A percentile compares a stretch with the other conserved stretches of the same genome.
Conservation (phyloP, 2,888 invertebrate genomes). For the Cactoblastis cactorum region DNA sequence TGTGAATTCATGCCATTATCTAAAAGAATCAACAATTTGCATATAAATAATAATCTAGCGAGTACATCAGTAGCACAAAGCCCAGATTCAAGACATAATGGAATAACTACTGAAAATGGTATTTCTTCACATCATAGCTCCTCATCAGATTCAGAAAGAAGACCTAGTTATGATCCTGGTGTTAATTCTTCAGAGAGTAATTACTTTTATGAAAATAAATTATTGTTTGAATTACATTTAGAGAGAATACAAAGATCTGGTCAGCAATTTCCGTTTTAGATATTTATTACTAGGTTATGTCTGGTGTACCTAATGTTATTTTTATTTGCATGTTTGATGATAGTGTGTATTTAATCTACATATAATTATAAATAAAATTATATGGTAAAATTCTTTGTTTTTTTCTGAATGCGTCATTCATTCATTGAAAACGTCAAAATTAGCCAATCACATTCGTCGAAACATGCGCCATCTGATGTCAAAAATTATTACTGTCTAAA, state of each 20-base stretch:
- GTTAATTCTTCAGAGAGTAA: conserved; percentile 88
- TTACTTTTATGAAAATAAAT: conserved; percentile 92
- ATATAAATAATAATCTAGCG: conserved; percentile 82
- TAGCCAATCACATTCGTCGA: conserved; percentile 41
- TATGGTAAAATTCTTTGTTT: neutral
- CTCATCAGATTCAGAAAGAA: conserved; percentile 52
- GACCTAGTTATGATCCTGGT: conserved; percentile 85
- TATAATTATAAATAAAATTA: conserved; percentile 15
- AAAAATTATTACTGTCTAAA: conserved; percentile 39
- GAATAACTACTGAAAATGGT: conserved; percentile 48
- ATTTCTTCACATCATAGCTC: conserved; percentile 49
- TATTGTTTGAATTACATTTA: conserved; percentile 91
- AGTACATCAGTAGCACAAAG: conserved; percentile 40
- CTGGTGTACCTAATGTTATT: conserved; percentile 44
- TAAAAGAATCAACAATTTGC: conserved; percentile 93
- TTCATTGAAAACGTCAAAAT: conserved; percentile 18
- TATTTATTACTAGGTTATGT: conserved; percentile 37
- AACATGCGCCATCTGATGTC: conserved; percentile 59
- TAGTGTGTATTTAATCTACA: conserved; percentile 40
- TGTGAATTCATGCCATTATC: conserved; percentile 92
- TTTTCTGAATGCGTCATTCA: neutral
- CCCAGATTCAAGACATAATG: conserved; percentile 55
- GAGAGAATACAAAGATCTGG: conserved; percentile 86
- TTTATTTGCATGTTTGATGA: conserved; percentile 36
- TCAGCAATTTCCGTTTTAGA: conserved; percentile 68